Conservation (phyloP, 2,888 invertebrate species). For the Cyclophora punctaria region DNA sequence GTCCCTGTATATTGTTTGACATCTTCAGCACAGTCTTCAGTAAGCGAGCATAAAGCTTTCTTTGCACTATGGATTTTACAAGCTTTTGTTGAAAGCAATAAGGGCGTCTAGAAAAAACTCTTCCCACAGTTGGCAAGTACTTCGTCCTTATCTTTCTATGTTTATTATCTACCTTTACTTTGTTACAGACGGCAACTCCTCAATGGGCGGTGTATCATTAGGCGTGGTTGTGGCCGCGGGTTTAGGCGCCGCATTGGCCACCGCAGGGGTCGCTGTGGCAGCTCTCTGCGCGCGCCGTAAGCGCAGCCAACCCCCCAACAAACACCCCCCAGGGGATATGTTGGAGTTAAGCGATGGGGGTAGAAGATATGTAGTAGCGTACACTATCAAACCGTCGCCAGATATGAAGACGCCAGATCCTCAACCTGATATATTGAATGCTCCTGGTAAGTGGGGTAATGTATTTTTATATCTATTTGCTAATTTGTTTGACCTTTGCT, state of each 20-base stretch:
- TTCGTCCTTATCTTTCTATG: no score
- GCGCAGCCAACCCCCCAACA: conserved; percentile 53
- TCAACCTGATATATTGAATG: conserved; percentile 87
- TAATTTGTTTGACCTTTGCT: no score
- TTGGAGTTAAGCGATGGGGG: conserved; percentile 85
- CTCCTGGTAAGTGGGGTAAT: conserved; percentile 69
- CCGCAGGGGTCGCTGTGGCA: conserved; percentile 48
- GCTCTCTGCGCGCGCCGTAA: conserved; percentile 50
- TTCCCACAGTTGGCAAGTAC: no score
- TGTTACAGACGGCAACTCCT: conserved; percentile 78
- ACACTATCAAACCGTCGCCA: conserved; percentile 83
- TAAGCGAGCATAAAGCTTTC: no score
- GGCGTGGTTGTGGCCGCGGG: conserved; percentile 74
- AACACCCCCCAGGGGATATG: conserved; percentile 66
- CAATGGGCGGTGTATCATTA: conserved; percentile 81
- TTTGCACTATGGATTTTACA: no score
- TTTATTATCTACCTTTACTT: no score
- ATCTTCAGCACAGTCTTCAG: no score
- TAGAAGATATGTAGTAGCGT: conserved; percentile 88
- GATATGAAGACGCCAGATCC: conserved; percentile 76
- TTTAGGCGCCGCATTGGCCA: conserved; percentile 47
- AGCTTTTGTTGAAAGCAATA: no score
- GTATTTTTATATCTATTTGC: not conserved
- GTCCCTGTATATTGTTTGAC: no score
- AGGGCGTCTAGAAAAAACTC: no score